Evolutionary conservation across 2,113 vertebrate genomes (phyloP), one percentile per base, ranked within the genome.

Genomic region (Seriola rivoliana): DNA sequence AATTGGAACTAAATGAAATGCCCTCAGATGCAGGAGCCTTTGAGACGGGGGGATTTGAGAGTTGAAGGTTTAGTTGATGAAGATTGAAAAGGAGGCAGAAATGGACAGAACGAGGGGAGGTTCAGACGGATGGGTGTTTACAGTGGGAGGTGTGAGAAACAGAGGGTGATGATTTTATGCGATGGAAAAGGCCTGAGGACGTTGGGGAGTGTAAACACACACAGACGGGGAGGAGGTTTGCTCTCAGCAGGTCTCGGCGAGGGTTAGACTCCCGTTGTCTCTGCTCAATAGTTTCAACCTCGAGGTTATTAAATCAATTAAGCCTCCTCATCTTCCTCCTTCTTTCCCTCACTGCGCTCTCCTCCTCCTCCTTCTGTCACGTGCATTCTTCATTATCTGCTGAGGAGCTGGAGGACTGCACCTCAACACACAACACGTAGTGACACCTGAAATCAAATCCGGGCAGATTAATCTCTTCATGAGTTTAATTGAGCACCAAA

Each of bases 251-350:
- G 63, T 29, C 44, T 54, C 14, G 23, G 42, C 65, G 32, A 67
- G 54, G 44, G 58, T 64, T 16, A 38, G 13, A 21, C 58, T 32
- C 48, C 55, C 2, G 36, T 44, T 52, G 40, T 34, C n/a, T 79
- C 11, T 48, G 38, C 38, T 80, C 81, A 46, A 48, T 64, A 69
- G 34, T 59, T 73, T 54, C 42, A 46, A 42, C 63, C 57, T 70
- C 5, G 29, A 75, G 70, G 66, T 63, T 85, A 64, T 68, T 58
- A 55, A n/a, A 84, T 75, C 78, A 74, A 67, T 74, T 68, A 23
- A 7, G 32, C 32, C 7, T 65, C 69, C n/a, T 40, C 55, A 9
- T 21, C 17, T 21, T 60, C 55, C n/a, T 67, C 16, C 64, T 23
- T 11, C 0, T 8, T 11, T 16, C 16, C 13, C 36, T 55, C 7